A percentile compares a stretch with the other conserved stretches of the same genome.
These are phyloP conservation scores for Drosophila mettleri DNA, from an alignment of 2,888 invertebrate species.

Conservation along the genomic window DNA sequence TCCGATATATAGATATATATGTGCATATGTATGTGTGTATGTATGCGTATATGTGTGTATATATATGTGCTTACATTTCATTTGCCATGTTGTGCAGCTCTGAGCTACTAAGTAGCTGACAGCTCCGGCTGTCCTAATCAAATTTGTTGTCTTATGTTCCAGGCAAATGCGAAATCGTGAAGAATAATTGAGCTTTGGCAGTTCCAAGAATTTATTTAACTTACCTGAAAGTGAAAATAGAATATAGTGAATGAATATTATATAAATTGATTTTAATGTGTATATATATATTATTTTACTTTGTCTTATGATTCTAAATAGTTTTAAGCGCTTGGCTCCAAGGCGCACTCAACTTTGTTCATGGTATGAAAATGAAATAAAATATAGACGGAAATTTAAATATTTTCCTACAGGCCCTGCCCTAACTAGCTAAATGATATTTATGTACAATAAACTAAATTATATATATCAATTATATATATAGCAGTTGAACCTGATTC, in stretches of 20 bases:
- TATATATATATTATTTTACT: neutral
- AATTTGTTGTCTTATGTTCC: neutral
- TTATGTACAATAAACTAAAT: too few relatives aligned
- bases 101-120: constrained; percentile 8
- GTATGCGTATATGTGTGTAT: neutral
- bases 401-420: too few relatives aligned
- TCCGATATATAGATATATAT: neutral
- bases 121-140: neutral
- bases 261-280: neutral
- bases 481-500: too few relatives aligned
- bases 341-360: too few relatives aligned
- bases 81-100: neutral
- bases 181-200: neutral
- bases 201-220: neutral
- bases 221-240: neutral
- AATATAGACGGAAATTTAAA: too few relatives aligned
- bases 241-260: neutral
- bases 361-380: too few relatives aligned
- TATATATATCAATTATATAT: too few relatives aligned
- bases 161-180: neutral
- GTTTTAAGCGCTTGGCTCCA: too few relatives aligned
- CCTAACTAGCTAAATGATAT: too few relatives aligned
- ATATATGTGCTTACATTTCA: neutral
- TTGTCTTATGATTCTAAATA: too few relatives aligned
- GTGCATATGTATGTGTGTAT: neutral